Evolutionary conservation across 2,888 invertebrate species (phyloP), one percentile per base, ranked within the genome.

Genomic region (Polydesmus complanatus): DNA sequence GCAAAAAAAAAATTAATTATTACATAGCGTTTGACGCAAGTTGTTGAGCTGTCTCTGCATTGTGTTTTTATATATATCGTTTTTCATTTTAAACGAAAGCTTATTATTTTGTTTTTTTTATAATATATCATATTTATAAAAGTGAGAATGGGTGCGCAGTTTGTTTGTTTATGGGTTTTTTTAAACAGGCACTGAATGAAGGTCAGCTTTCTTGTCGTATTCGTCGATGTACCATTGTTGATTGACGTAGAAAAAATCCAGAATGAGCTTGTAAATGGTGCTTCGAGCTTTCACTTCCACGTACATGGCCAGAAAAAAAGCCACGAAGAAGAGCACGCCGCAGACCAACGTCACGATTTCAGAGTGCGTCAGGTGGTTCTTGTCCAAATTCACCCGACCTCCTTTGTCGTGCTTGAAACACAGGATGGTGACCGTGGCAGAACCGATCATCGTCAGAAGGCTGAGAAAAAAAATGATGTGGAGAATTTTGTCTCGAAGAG

Each of bases 271-370:
- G 66, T 77, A 78, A 22, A 78, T 67, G 1, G 77, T 77, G 65
- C 75, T 73, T 26, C 72, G 69, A 3, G 77, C 77, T 68, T 78
- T 78, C 50, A 79, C 77, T 69, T 79, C 77, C 21, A 77, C 78
- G 63, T 78, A 77, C 72, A 79, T 77, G 56, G 79, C 78, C 25
- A 78, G 71, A 67, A 79, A 78, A 67, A 79, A 79, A 11, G 78
- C 76, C 47, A 77, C 72, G 65, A 79, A 77, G 69, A 79, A 80
- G 55, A 78, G 70, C 14, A 78, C 74, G 1, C 78, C 78, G 65
- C 78, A 78, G 2, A 74, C 71, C 23, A 79, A 70, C 1, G 78
- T 78, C 51, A 77, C 73, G 27, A 78, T 71, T 65, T 79, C 79
- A 51, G 76, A 74, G 11, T 71, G 68, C 0, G 74, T 75, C 60